Conservation (phyloP, 2,113 vertebrate genomes). For the Corythoichthys intestinalis region DNA sequence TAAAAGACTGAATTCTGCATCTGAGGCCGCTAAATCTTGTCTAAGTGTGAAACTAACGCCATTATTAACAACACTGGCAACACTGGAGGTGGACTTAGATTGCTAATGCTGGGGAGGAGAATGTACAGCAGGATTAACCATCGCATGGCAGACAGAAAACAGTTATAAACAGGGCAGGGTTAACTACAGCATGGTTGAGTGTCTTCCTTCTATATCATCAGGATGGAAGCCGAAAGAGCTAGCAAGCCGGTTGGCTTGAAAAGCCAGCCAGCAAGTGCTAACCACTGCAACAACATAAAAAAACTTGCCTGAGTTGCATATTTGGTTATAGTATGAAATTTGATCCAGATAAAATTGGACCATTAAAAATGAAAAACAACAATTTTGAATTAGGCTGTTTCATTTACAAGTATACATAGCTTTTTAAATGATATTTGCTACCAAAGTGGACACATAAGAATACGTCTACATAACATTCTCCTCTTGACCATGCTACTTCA, state of each 20-base stretch:
- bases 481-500: conserved; percentile 39
- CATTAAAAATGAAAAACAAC: conserved; percentile 1
- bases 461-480: conserved; percentile 49
- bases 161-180: not conserved
- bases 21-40: no score
- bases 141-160: not conserved
- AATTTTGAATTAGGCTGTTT: not conserved
- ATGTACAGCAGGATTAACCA: not conserved
- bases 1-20: no score
- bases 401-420: conserved; percentile 26
- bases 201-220: not conserved
- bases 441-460: conserved; percentile 12
- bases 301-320: not conserved
- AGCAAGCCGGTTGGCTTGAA: not conserved
- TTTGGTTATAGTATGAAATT: not conserved
- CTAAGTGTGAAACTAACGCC: no score
- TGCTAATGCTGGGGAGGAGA: not conserved
- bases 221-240: not conserved
- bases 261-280: not conserved
- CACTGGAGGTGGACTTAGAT: no score
- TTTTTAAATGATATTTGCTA: conserved; percentile 21
- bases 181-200: not conserved
- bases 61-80: not conserved
- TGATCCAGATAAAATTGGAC: not conserved
- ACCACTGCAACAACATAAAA: not conserved